Evolutionary conservation across 2,113 vertebrate species (phyloP).

Genomic region (Phaethon lepturus): DNA sequence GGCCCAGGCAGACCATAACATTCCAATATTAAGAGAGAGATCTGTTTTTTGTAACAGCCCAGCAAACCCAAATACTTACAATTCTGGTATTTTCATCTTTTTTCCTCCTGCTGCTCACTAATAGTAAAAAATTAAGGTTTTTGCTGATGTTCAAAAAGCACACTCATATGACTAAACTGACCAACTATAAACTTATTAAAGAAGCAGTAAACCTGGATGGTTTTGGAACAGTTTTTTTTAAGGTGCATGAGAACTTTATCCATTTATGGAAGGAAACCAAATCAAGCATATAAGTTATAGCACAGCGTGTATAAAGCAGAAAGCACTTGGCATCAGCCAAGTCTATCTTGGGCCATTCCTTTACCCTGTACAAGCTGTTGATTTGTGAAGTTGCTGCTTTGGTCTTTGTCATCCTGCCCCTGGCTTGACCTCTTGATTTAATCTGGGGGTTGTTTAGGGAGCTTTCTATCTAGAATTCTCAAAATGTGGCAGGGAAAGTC

Average conservation of each 20-base stretch:
- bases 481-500: not conserved
- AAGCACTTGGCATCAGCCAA: not conserved
- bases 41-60: not conserved
- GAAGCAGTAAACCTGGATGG: not conserved
- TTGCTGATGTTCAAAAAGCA: not conserved
- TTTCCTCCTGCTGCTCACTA: not conserved
- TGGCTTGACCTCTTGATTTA: constrained; percentile 26
- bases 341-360: not conserved
- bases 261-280: not conserved
- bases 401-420: not conserved
- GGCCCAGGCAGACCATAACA: not conserved
- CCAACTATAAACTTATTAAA: not conserved
- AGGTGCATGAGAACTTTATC: not conserved
- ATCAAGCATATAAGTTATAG: not conserved
- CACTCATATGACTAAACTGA: not conserved
- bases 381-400: not conserved
- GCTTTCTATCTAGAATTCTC: not conserved
- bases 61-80: not conserved
- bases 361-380: not conserved
- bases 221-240: not conserved
- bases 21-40: not conserved
- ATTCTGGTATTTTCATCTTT: not conserved
- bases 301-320: not conserved
- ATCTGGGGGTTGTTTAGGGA: not conserved
- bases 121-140: not conserved